Conservation (phyloP, 2,888 invertebrate genomes). For the Cephus pygmeus region DNA sequence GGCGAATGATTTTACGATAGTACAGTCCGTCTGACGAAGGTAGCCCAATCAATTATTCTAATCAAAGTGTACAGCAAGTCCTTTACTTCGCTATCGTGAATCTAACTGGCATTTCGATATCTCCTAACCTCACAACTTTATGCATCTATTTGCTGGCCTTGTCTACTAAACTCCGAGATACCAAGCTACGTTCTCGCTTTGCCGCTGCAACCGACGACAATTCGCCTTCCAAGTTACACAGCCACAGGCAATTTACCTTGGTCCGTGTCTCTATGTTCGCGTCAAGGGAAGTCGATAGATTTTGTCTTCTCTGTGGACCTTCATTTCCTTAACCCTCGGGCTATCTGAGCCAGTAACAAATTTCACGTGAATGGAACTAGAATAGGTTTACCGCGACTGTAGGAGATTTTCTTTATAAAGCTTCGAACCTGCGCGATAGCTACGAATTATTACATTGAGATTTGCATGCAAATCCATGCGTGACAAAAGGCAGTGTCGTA, state of each 20-base stretch:
- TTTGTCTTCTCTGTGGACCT: conserved; percentile 28
- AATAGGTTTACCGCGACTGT: background rate
- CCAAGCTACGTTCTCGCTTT: background rate
- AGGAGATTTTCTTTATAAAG: background rate
- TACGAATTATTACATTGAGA: background rate
- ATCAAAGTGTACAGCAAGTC: background rate
- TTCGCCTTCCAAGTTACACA: conserved; percentile 51
- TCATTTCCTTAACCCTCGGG: conserved; percentile 27
- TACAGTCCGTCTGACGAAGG: background rate
- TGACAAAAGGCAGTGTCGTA: background rate
- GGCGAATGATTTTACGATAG: background rate
- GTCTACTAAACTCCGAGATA: conserved; percentile 40
- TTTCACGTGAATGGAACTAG: background rate
- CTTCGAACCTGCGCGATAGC: background rate
- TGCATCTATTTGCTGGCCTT: conserved; percentile 49
- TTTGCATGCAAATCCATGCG: background rate
- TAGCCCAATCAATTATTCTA: background rate
- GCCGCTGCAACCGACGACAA: conserved; percentile 39
- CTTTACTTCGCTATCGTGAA: background rate
- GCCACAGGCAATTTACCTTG: conserved; percentile 38
- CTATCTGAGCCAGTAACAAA: background rate
- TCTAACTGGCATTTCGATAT: conserved; percentile 14
- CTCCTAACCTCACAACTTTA: conserved; percentile 38
- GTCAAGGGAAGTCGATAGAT: conserved; percentile 17
- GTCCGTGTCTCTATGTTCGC: conserved; percentile 4